Base-by-base conservation (phyloP, 2,113 vertebrate species). In the Sapayoa aenigma region DNA sequence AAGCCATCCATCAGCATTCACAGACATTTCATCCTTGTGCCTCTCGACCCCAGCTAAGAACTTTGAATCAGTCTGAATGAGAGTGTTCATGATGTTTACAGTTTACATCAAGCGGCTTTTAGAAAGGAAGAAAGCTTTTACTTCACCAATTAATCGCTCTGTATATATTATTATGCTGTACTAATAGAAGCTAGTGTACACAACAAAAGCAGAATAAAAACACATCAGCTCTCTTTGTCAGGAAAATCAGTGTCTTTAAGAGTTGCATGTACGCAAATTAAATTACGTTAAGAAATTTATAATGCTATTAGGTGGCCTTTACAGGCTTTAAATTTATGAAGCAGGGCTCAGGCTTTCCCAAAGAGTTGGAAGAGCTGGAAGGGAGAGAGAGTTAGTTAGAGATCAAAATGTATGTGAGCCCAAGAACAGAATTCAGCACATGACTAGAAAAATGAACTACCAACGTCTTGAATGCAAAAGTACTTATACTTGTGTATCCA, bases 61-160 rank as follows among this genome's bases (percentile, higher is more conserved):
- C 86, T 73, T 22, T 25, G 76, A 74, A 44, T 91, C 27, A 39
- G 50, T 37, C 66, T 91, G 55, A 85, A 90, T 44, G 41, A 83
- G 84, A 66, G 84, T 90, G 94, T 96, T 83, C 0, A 0, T 94
- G 92, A 95, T 96, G 94, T 95, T 96, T 96, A 84, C 87, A 84
- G 78, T 95, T 95, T 96, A 92, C 76, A 52, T 85, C 92, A 96
- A 93, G 92, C 75, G 50, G 84, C 94, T 94, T 93, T 96, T 95
- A 96, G 86, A 89, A 91, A 87, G 73, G 76, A 92, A 96, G 72
- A 84, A 96, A 90, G 86, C 94, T 96, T 97, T 96, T 95, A 89
- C 60, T 94, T 92, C 75, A 28, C 41, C 58, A 95, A 85, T 97
- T 94, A 96, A 94, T 93, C 0, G 60, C 83, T 95, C 62, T 91